Base-by-base conservation (phyloP, 2,797 vertebrate species). In the Sardinella longiceps region DNA sequence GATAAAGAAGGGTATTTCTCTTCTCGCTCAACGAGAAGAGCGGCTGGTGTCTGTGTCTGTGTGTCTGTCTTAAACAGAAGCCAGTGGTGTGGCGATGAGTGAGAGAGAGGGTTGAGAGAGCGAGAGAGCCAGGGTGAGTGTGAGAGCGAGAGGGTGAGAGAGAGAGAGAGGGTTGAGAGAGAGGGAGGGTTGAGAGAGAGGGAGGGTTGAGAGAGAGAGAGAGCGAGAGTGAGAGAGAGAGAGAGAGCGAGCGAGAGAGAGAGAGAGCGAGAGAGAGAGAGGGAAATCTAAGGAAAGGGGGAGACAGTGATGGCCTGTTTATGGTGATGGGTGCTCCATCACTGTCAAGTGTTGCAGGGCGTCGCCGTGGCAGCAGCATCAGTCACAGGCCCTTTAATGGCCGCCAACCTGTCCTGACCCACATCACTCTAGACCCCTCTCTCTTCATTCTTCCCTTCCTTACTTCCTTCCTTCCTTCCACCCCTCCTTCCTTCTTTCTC, bases 341-440 rank as follows among this genome's bases (percentile, higher is more conserved):
- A 85, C 77, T 84, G 87, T 91, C 84, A 82, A 82, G 43, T 45
- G 84, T 51, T 80, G 30, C 30, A 83, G 87, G 43, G 18, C 12
- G 37, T 6, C 5, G 30, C 66, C 74, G 53, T 66, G 85, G 84
- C 84, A 89, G 39, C 82, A 80, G 45, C 86, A 89, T 88, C 84
- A 25, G 86, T 87, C 88, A 84, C 70, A 15, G 83, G 74, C 58
- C 58, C 60, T 83, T 85, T 83, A 58, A 80, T 91, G 60, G 89
- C 74, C 33, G 6, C 83, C 88, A 86, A 82, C 84, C 83, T 91
- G 87, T 28, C 87, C 87, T 86, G 88, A 84, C 89, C 84, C 86
- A 82, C 63, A 5, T 18, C 83, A 70, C 85, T 87, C 85, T n/a
- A 60, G 86, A 84, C 86, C 90, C 92, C 28, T 33, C 28, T 63